A percentile compares a stretch with the other conserved stretches of the same genome.
Evolutionary conservation across 2,888 invertebrate species (phyloP).

Genomic region (Dyspetes luteomarginatus): DNA sequence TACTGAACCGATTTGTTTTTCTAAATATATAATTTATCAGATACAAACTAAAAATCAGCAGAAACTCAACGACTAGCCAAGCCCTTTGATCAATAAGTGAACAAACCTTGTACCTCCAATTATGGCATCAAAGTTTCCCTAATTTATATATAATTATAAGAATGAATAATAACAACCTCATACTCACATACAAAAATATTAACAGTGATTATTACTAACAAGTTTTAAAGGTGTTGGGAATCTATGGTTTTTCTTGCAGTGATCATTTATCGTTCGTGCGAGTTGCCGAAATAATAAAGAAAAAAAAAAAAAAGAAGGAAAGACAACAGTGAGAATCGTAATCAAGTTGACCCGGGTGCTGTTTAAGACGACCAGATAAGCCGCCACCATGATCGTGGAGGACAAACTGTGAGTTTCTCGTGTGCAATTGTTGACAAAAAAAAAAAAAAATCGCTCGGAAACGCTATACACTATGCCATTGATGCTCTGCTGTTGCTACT

Average conservation of each 20-base stretch:
- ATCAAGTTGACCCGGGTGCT: background rate
- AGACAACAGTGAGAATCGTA: slow-evolving; percentile 18
- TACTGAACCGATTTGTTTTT: too few species aligned
- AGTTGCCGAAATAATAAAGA: slow-evolving; percentile 63
- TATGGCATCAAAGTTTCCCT: background rate
- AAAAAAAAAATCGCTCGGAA: slow-evolving; percentile 61
- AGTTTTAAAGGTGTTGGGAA: slow-evolving; percentile 54
- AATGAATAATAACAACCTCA: background rate
- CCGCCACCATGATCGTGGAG: slow-evolving; percentile 82
- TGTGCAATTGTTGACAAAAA: slow-evolving; percentile 59
- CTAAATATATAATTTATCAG: too few species aligned
- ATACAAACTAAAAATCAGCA: too few species aligned
- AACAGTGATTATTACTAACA: background rate
- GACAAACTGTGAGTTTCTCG: slow-evolving; percentile 81
- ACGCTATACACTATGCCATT: slow-evolving; percentile 52
- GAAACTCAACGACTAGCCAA: too few species aligned
- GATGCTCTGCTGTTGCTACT: slow-evolving; percentile 25
- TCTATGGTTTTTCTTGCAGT: slow-evolving; percentile 80
- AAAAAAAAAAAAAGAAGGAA: slow-evolving; percentile 20
- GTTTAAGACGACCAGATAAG: slow-evolving; percentile 70
- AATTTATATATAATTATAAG: too few species aligned
- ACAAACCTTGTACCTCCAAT: too few species aligned
- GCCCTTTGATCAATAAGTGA: too few species aligned
- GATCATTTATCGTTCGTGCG: slow-evolving; percentile 71
- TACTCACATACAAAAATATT: too few species aligned